Evolutionary conservation across 1,140 invertebrate genomes (phyloP), one percentile per base, ranked within the genome.

Genomic region (Cydia pomonella): DNA sequence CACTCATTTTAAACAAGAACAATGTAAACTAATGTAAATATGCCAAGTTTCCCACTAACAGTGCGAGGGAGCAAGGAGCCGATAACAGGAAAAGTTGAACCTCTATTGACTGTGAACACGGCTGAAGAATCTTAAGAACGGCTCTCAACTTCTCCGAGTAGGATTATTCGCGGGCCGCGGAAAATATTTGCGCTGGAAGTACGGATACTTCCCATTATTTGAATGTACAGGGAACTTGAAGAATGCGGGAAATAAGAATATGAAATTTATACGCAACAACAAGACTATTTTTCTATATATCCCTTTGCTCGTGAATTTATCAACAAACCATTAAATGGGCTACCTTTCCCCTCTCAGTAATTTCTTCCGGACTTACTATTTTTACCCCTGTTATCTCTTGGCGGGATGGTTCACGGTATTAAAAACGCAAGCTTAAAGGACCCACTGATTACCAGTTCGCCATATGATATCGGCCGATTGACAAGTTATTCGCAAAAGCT

Each of bases 51-150:
- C 63, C 63, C 62, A 63, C 62, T 63, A 66, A 33, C 50, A n/a
- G 62, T 13, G 62, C 25, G 21, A 38, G 33, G 33, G 63, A 12
- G 12, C 25, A 66, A 27, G 27, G 62, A 27, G 63, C 53, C 71
- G 82, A 79, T 82, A 81, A 80, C 78, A 75, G 77, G 81, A 81
- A 82, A 84, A 84, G 74, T 84, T 84, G 47, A 53, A 72, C 76
- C 73, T 73, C 73, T 74, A 82, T 80, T 78, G 79, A 80, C 77
- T 82, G 79, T 75, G 77, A 80, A 78, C 77, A 75, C 66, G 72
- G 77, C 33, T 50, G 69, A 76, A 78, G 75, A 80, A 79, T 80
- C 71, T 74, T 33, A 66, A 72, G 76, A 77, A 74, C 76, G 75
- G 75, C 76, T 75, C 69, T 78, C 63, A 66, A 66, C 78, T 77